phyloP scores from a whole-genome alignment of 2,113 vertebrate species.

The Chaetops frenatus region DNA sequence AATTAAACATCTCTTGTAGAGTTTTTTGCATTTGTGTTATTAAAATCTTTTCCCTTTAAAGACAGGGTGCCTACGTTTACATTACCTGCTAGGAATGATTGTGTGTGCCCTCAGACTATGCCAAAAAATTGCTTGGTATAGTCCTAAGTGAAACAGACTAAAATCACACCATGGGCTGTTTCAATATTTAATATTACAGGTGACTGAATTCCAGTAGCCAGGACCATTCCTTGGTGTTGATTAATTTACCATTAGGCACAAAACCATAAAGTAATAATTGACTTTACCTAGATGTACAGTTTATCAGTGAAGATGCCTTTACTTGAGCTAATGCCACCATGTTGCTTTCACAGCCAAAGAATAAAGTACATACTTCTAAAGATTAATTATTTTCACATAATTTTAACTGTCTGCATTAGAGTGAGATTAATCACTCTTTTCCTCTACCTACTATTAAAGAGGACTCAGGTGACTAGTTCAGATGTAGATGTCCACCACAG shows the following conservation, averaged over 20 bases:
- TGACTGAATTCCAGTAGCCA: background rate
- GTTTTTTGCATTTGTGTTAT: background rate
- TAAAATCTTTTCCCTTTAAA: background rate
- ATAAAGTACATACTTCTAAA: background rate
- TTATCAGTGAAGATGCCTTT: background rate
- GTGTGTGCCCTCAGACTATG: background rate
- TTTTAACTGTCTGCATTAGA: background rate
- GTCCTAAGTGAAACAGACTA: background rate
- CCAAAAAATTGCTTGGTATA: background rate
- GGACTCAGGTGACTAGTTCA: background rate
- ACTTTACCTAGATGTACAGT: background rate
- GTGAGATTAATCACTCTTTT: background rate
- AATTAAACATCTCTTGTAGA: background rate
- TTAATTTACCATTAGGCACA: background rate
- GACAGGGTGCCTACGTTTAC: background rate
- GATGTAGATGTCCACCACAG: background rate
- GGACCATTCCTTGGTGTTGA: background rate
- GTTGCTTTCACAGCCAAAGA: background rate
- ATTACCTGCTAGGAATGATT: background rate
- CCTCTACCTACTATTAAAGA: background rate
- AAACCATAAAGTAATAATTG: background rate
- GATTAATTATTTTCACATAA: background rate
- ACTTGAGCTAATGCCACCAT: background rate
- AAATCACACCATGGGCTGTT: background rate
- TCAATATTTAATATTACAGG: background rate